Conservation (phyloP, 2,888 invertebrate species). For the Labia minor region DNA sequence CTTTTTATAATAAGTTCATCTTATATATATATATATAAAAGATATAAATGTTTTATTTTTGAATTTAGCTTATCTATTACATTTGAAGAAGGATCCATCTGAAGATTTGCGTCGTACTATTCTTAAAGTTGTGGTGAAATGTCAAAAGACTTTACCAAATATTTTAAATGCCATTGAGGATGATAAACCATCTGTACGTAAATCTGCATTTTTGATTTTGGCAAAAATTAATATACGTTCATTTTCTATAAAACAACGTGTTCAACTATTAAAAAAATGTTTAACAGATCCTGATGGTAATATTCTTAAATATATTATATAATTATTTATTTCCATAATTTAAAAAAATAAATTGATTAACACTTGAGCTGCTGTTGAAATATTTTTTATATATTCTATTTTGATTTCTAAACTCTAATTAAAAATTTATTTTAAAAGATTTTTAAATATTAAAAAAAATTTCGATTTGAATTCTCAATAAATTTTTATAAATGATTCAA, state of each 20-base stretch:
- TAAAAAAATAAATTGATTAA: too few relatives aligned
- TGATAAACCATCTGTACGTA: slow-evolving; percentile 63
- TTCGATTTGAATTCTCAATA: too few relatives aligned
- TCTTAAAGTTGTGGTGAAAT: slow-evolving; percentile 61
- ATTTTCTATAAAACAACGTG: slow-evolving; percentile 53
- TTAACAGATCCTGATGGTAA: slow-evolving; percentile 44
- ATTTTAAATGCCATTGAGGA: slow-evolving; percentile 65
- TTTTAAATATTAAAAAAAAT: too few relatives aligned
- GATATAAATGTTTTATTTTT: too few relatives aligned
- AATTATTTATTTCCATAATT: not conserved
- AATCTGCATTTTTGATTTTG: slow-evolving; percentile 43
- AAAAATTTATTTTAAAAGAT: too few relatives aligned
- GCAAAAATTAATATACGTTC: slow-evolving; percentile 45
- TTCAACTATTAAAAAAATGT: slow-evolving; percentile 49
- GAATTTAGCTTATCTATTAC: slow-evolving; percentile 52
- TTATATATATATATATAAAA: slow-evolving; percentile 18
- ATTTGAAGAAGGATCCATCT: slow-evolving; percentile 63
- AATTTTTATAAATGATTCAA: too few relatives aligned
- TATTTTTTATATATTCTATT: too few relatives aligned
- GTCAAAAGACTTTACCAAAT: slow-evolving; percentile 54
- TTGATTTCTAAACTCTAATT: too few relatives aligned
- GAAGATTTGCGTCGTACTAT: slow-evolving; percentile 60
- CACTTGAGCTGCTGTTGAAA: not conserved
- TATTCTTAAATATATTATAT: not conserved
- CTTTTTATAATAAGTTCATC: not conserved